phyloP scores from a whole-genome alignment of 1,140 invertebrate species.

The Drosophila oshimai region DNA sequence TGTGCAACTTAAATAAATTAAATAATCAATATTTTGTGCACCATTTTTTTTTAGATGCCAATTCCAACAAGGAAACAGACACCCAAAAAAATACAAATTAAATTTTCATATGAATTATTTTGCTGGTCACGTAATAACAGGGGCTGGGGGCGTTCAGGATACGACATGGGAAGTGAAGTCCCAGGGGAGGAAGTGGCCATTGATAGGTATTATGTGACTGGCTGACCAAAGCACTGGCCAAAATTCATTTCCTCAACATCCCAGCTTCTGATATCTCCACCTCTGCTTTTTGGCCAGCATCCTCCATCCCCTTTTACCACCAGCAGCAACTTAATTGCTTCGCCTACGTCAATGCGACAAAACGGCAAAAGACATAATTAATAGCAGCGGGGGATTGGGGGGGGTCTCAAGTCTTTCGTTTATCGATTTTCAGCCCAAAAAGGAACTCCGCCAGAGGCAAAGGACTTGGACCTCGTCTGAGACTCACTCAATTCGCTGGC shows the following conservation, averaged over 20 bases:
- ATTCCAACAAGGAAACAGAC: conserved; percentile 5
- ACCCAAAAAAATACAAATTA: conserved; percentile 63
- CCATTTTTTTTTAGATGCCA: conserved; percentile 4
- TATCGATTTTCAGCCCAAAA: conserved; percentile 61
- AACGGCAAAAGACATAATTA: conserved; percentile 81
- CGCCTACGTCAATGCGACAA: conserved; percentile 74
- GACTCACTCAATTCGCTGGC: conserved; percentile 30
- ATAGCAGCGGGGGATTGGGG: conserved; percentile 37
- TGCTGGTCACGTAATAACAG: conserved; percentile 67
- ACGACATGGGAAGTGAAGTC: neutral
- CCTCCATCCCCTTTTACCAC: neutral
- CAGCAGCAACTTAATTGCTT: conserved; percentile 68
- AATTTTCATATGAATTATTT: conserved; percentile 80
- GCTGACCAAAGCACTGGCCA: conserved; percentile 28
- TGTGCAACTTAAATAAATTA: neutral
- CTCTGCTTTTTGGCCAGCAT: neutral
- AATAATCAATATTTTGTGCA: conserved; percentile 16
- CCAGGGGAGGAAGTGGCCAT: conserved; percentile 55
- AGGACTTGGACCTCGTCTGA: conserved; percentile 6
- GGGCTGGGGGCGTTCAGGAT: neutral
- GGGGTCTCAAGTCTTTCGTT: conserved; percentile 9
- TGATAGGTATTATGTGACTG: conserved; percentile 78
- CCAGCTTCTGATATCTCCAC: too few relatives aligned
- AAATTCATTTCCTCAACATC: conserved; percentile 28
- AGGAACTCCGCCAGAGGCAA: conserved; percentile 8